These are phyloP conservation scores for Corythoichthys haematopterus DNA, from an alignment of 2,113 vertebrate species.

Conservation along the genomic window DNA sequence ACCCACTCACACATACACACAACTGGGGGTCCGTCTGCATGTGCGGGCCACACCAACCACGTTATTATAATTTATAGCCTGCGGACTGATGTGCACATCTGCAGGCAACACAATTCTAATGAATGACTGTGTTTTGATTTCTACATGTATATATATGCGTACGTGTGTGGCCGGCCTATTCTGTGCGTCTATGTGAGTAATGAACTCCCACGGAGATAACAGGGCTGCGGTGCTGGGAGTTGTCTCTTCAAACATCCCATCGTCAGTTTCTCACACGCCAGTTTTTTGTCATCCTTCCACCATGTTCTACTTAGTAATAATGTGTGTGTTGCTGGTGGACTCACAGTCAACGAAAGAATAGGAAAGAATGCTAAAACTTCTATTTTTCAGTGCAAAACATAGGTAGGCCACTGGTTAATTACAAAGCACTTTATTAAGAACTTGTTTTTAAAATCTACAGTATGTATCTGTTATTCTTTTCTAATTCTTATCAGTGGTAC, in stretches of 20 bases:
- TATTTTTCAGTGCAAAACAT: neutral
- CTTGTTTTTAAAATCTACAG: neutral
- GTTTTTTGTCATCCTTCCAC: neutral
- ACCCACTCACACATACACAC: conserved; percentile 6
- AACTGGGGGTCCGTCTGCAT: conserved; percentile 33
- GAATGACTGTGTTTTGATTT: conserved; percentile 19
- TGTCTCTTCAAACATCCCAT: conserved; percentile 50
- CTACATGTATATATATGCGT: conserved; percentile 14
- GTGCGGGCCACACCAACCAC: conserved; percentile 47
- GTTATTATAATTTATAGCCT: conserved; percentile 39
- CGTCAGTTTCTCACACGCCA: neutral
- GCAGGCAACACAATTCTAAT: conserved; percentile 21
- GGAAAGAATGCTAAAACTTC: neutral
- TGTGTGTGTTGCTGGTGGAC: neutral
- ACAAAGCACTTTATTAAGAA: neutral
- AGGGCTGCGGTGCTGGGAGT: conserved; percentile 56
- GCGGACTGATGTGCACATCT: conserved; percentile 39
- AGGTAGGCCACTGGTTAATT: neutral
- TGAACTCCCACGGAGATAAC: conserved; percentile 64
- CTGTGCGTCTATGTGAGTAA: conserved; percentile 49
- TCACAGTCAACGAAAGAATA: neutral
- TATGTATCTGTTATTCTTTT: neutral
- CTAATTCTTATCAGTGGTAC: neutral
- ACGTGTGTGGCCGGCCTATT: conserved; percentile 15
- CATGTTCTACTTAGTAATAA: neutral